Base-by-base conservation (phyloP, 2,888 invertebrate species). In the Drosophila glabriapex region DNA sequence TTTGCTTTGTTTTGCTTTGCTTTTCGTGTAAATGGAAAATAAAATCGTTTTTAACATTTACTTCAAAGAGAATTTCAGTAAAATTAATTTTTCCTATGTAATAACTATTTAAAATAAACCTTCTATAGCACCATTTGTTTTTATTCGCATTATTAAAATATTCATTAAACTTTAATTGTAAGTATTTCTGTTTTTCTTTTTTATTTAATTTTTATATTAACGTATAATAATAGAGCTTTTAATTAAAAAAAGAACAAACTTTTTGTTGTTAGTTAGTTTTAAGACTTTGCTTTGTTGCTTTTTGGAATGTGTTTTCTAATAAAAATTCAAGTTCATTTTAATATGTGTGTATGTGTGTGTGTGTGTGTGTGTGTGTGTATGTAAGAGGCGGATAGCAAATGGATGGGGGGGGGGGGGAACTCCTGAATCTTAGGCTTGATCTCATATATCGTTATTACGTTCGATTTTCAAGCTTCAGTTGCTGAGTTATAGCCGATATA, bases 101-200 rank as follows among this genome's bases (percentile, higher is more conserved):
- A 79, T 70, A 78, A 85, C 90, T 91, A 91, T 73, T 63, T 81
- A 90, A 90, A 87, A 91, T 89, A 86, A 90, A 89, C 91, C 91
- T 91, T 90, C 91, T 86, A 91, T 91, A 86, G 86, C 86, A 86
- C 90, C 91, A 84, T 89, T 86, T 86, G 83, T 89, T 86, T 90
- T 85, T 90, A 76, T 80, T 73, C 76, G 76, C 53, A 92, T 92
- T 91, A 87, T 89, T 91, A 88, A 91, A 89, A 82, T 73, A 79
- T 72, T 62, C 64, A 74, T 69, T 73, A 68, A 65, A 19, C 46
- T 33, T 61, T 64, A 46, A 83, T 89, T 82, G 79, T 68, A 59
- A 73, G 35, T 55, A 54, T 55, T 69, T 68, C 43, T 50, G 35
- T 39, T 46, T 60, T 56, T 69, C 3, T 78, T 79, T 65, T 72